phyloP scores from a whole-genome alignment of 2,113 vertebrate genomes.

The Prunella fulvescens region DNA sequence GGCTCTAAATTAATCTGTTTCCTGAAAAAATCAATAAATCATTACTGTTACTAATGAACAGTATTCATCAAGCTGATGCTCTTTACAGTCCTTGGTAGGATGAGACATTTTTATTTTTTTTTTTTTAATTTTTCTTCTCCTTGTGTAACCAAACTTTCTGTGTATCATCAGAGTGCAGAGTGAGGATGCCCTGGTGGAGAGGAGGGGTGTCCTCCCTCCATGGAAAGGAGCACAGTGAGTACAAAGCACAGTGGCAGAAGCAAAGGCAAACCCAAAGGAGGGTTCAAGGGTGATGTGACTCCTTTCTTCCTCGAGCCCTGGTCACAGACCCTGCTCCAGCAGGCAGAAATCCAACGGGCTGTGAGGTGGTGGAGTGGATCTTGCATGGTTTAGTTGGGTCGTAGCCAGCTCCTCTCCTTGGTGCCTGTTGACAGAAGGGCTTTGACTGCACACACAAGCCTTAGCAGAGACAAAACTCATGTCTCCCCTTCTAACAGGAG shows the following conservation, averaged over 20 bases:
- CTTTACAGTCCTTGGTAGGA: not conserved
- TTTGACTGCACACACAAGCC: conserved; percentile 19
- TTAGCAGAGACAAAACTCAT: conserved; percentile 17
- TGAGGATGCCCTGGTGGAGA: not conserved
- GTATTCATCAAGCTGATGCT: not conserved
- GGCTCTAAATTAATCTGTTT: not conserved
- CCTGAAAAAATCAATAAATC: not conserved
- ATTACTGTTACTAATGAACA: not conserved
- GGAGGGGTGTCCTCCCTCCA: not conserved
- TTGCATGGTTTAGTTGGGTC: not conserved
- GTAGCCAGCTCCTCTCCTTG: not conserved
- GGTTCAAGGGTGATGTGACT: accelerated
- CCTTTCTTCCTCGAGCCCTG: not conserved
- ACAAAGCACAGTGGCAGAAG: not conserved
- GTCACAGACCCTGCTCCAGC: not conserved
- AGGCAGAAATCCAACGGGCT: not conserved
- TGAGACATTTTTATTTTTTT: not conserved
- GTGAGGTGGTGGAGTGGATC: not conserved
- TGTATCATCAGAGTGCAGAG: not conserved
- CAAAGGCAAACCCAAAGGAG: not conserved
- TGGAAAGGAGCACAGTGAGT: not conserved
- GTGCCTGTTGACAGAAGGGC: conserved; percentile 32
- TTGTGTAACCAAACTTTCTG: not conserved
- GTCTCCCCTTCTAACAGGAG: not conserved
- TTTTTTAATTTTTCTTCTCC: not conserved